Evolutionary conservation across 2,113 vertebrate species (phyloP).

Genomic region (Macheiramphus alcinus): DNA sequence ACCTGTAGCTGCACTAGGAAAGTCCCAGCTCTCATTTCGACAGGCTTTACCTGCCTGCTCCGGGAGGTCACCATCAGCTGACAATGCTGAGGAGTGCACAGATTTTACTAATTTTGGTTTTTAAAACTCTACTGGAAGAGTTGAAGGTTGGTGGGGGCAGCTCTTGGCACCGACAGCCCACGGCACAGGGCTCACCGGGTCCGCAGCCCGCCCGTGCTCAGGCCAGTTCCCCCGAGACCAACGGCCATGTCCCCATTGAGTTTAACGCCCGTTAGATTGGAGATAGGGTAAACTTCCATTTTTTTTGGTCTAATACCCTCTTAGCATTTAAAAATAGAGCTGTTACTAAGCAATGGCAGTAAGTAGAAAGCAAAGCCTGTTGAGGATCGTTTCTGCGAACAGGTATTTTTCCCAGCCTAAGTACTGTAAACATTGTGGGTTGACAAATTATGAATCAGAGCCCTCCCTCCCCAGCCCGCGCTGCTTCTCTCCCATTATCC

Average conservation of each 20-base stretch:
- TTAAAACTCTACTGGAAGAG: neutral
- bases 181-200: neutral
- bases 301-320: slow-evolving; percentile 5
- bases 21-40: fast-evolving
- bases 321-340: slow-evolving; percentile 51
- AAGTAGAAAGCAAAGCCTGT: neutral
- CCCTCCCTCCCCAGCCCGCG: neutral
- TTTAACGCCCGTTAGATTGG: fast-evolving
- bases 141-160: neutral
- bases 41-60: neutral
- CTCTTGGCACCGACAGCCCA: fast-evolving
- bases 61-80: neutral
- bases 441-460: slow-evolving; percentile 40
- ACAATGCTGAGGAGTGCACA: fast-evolving
- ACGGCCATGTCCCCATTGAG: fast-evolving
- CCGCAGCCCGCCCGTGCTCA: fast-evolving
- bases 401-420: slow-evolving; percentile 42
- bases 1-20: neutral
- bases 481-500: neutral
- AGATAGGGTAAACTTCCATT: neutral
- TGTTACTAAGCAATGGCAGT: slow-evolving; percentile 42
- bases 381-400: neutral
- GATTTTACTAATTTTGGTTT: neutral
- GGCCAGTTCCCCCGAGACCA: neutral
- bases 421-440: neutral